Evolutionary conservation across 2,888 invertebrate species (phyloP), one percentile per base, ranked within the genome.

Genomic region (Abscondita cerata): DNA sequence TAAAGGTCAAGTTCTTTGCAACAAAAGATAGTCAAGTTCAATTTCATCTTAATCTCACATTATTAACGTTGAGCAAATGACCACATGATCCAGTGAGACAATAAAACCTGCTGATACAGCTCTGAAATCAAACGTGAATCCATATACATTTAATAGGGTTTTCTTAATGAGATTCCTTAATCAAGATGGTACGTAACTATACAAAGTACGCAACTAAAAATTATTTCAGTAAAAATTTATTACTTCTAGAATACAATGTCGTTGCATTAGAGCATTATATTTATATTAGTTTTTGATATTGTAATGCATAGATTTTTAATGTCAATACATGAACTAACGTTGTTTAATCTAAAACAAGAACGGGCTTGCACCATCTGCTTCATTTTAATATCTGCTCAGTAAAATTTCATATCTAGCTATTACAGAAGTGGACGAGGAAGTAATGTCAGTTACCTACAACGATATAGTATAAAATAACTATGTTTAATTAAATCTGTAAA

Each of bases 121-220:
- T 47, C 52, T 62, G 57, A 57, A 57, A 62, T 34, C 57, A 57
- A 57, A 52, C 62, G 62, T 62, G 57, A 52, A 52, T 62, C 46
- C 8, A 18, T 46, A 6, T 18, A 6, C n/a, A n/a, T n/a, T n/a
- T n/a, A n/a, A n/a, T n/a, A n/a, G n/a, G n/a, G n/a, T n/a, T n/a
- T n/a, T 18, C 19, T 1, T n/a, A 20, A 5, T 46, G 20, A 18
- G 6, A 40, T 13, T 8, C 40, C 13, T 15, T 40, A 15, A 40
- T n/a, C 13, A 40, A 13, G 40, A 40, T n/a, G n/a, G n/a, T 15
- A 13, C 8, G 5, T 40, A 11, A 40, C 15, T 40, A n/a, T n/a
- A n/a, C n/a, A n/a, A n/a, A n/a, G n/a, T n/a, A n/a, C n/a, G n/a
- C n/a, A n/a, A n/a, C n/a, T n/a, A n/a, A n/a, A n/a, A n/a, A n/a